Evolutionary conservation across 2,113 vertebrate genomes (phyloP).

Genomic region (Limnothrissa miodon): DNA sequence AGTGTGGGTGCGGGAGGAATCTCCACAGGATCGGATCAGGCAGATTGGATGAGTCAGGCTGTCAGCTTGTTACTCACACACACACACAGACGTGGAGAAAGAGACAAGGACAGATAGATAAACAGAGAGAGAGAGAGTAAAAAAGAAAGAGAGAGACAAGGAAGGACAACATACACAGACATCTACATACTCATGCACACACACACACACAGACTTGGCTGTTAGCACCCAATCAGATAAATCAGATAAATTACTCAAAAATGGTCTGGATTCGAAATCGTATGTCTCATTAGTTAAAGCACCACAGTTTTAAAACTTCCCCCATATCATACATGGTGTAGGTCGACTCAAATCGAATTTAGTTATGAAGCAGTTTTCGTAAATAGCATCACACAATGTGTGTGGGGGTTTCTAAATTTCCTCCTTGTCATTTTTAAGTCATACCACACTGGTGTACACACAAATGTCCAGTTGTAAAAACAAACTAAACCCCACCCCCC

Average conservation of each 20-base stretch:
- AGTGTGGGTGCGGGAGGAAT: background rate
- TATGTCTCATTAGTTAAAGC: too few species aligned
- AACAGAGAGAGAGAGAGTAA: background rate
- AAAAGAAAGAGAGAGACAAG: background rate
- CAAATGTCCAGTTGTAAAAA: too few species aligned
- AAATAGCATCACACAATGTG: background rate
- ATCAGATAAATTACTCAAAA: background rate
- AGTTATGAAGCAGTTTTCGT: background rate
- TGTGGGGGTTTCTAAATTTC: background rate
- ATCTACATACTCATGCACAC: background rate
- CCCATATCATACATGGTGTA: background rate
- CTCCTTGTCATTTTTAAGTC: background rate
- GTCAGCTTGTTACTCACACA: background rate
- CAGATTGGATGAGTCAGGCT: constrained; percentile 1
- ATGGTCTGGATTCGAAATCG: background rate
- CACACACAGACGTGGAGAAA: background rate
- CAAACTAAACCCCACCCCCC: background rate
- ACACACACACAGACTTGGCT: background rate
- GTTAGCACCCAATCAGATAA: background rate
- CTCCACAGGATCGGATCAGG: background rate
- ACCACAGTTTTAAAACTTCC: background rate
- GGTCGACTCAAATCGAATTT: background rate
- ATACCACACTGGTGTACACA: background rate
- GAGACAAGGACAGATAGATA: background rate
- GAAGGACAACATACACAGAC: background rate